Base-by-base conservation (phyloP, 2,888 invertebrate species). In the Epiblema foenella region DNA sequence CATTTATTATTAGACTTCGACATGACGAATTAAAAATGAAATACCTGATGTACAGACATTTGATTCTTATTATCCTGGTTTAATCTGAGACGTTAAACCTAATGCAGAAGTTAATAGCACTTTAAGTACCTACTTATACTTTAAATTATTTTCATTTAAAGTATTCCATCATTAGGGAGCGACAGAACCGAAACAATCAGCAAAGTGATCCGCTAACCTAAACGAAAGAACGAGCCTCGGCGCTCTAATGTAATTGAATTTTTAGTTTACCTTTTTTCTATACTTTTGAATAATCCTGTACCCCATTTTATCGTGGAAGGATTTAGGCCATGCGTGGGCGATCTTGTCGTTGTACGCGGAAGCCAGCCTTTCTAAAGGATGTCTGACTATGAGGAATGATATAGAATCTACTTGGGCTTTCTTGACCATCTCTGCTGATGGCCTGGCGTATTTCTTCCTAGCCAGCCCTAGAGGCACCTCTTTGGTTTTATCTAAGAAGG, bases 291-390 rank as follows among this genome's bases (percentile, higher is more conserved):
- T 95, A 76, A 97, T 97, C 86, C 95, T 95, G 72, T 95, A 95
- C 39, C 97, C 97, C 82, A 97, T 94, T 85, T 96, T 97, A 78
- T 96, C 96, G 80, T 97, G 97, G 82, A 96, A 95, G 20, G 97
- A 97, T 84, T 97, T 96, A 0, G 97, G 97, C 87, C 97, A 94
- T 58, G 97, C 96, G 83, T 96, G 96, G 73, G 97, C 96, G 78
- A 98, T 95, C 91, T 97, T 97, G 85, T 97, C 97, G 79, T 97
- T 95, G 85, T 97, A 97, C 67, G 97, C 97, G 65, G 97, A 97
- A 69, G 97, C 94, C 74, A 97, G 92, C 75, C 93, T 94, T 85
- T 97, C 97, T 77, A 97, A 94, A 1, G 97, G 97, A 90, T 97
- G 97, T 76, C 97, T 94, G 9, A 96, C 97, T 75, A 97, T 97